Conservation (phyloP, 2,888 invertebrate species). For the Cactoblastis cactorum region DNA sequence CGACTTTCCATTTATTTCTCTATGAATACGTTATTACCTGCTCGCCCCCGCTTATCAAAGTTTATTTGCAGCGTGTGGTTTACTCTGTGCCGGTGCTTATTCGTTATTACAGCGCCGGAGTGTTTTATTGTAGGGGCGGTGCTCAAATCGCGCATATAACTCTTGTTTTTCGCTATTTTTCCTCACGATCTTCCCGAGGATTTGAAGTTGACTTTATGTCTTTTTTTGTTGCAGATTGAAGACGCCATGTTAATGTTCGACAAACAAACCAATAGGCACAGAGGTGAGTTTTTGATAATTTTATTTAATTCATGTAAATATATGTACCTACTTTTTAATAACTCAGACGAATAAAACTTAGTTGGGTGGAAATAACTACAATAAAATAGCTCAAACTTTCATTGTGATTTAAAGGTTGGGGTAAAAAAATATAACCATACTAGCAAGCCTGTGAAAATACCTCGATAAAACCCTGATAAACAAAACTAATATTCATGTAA, state of each 20-base stretch:
- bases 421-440: too few relatives aligned
- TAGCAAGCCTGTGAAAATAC: too few relatives aligned
- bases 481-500: not conserved
- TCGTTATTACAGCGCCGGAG: conserved; percentile 77
- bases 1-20: conserved; percentile 80
- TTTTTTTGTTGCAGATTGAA: conserved; percentile 93
- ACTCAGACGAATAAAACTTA: too few relatives aligned
- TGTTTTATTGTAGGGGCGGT: conserved; percentile 77
- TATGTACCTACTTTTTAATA: not conserved
- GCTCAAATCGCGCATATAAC: conserved; percentile 70
- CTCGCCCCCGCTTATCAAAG: conserved; percentile 79
- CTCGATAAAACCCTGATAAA: too few relatives aligned
- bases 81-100: conserved; percentile 78
- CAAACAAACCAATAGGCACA: conserved; percentile 99
- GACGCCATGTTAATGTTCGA: conserved; percentile 99
- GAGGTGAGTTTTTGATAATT: conserved; percentile 86
- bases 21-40: conserved; percentile 80
- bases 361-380: too few relatives aligned
- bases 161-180: conserved; percentile 68
- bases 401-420: too few relatives aligned
- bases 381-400: too few relatives aligned
- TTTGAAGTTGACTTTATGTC: conserved; percentile 61
- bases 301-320: too few relatives aligned
- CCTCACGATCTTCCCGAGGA: conserved; percentile 51
- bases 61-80: conserved; percentile 79